phyloP scores from a whole-genome alignment of 2,797 vertebrate species.

The Fundulus diaphanus region DNA sequence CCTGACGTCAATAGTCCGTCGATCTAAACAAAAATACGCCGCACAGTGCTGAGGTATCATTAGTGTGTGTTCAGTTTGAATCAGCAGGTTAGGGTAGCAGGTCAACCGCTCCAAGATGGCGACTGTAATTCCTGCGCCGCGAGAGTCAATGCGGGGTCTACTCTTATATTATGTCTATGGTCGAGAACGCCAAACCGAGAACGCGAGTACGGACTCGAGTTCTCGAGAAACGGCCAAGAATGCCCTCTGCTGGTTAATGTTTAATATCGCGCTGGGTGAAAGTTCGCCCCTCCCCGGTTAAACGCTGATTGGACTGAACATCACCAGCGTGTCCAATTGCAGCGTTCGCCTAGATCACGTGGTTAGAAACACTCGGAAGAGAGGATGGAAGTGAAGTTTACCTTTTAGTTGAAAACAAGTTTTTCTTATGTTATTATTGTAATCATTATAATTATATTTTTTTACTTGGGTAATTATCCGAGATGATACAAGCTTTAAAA shows the following conservation, averaged over 20 bases:
- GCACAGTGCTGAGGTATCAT: too few species aligned
- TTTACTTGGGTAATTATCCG: background rate
- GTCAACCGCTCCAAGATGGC: too few species aligned
- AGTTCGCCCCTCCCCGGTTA: conserved; percentile 24
- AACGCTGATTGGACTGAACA: conserved; percentile 38
- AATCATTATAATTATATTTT: background rate
- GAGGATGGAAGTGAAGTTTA: background rate
- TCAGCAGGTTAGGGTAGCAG: too few species aligned
- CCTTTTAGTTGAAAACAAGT: rapidly evolving
- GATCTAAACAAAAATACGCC: too few species aligned
- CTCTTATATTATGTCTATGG: too few species aligned
- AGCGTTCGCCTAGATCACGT: background rate
- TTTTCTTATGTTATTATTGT: background rate
- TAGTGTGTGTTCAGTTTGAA: too few species aligned
- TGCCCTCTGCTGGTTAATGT: conserved; percentile 15
- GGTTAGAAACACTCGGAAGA: conserved; percentile 38
- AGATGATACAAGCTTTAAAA: conserved; percentile 71
- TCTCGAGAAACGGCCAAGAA: too few species aligned
- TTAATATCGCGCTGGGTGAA: conserved; percentile 7
- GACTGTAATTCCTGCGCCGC: too few species aligned
- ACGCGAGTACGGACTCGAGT: too few species aligned
- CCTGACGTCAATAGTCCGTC: too few species aligned
- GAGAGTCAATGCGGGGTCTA: too few species aligned
- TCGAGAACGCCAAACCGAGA: too few species aligned
- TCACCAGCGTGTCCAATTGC: conserved; percentile 27